phyloP scores from a whole-genome alignment of 2,797 vertebrate genomes.

The Carduelis carduelis region DNA sequence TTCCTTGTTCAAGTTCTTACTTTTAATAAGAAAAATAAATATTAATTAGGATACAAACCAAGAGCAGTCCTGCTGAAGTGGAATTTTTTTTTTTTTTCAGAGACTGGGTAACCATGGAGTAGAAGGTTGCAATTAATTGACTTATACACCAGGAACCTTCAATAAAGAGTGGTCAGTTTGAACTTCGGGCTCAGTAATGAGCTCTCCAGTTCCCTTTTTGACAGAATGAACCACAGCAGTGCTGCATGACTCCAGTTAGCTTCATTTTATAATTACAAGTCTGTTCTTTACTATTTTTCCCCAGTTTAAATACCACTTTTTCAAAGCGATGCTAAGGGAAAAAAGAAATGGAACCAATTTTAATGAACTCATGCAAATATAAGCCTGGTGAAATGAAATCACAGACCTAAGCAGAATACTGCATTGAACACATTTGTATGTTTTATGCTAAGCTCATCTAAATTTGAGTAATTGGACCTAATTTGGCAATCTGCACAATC shows the following conservation, averaged over 20 bases:
- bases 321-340: neutral
- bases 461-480: constrained; percentile 64
- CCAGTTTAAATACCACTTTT: constrained; percentile 35
- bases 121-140: constrained; percentile 35
- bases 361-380: constrained; percentile 62
- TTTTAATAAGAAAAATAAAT: constrained; percentile 41
- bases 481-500: constrained; percentile 66
- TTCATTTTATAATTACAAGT: constrained; percentile 33
- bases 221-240: neutral
- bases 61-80: neutral
- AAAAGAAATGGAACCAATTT: constrained; percentile 39
- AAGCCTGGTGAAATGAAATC: constrained; percentile 53
- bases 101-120: neutral
- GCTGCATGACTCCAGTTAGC: constrained; percentile 15
- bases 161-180: constrained; percentile 1
- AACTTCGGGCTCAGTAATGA: constrained; percentile 40
- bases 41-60: constrained; percentile 30
- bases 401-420: constrained; percentile 61
- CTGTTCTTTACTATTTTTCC: constrained; percentile 33
- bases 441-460: constrained; percentile 68
- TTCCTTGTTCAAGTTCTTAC: neutral
- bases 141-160: neutral
- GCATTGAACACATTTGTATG: constrained; percentile 56
- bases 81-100: neutral
- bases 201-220: neutral